These are phyloP conservation scores for Spatula clypeata DNA, from an alignment of 2,797 vertebrate species.

Conservation along the genomic window DNA sequence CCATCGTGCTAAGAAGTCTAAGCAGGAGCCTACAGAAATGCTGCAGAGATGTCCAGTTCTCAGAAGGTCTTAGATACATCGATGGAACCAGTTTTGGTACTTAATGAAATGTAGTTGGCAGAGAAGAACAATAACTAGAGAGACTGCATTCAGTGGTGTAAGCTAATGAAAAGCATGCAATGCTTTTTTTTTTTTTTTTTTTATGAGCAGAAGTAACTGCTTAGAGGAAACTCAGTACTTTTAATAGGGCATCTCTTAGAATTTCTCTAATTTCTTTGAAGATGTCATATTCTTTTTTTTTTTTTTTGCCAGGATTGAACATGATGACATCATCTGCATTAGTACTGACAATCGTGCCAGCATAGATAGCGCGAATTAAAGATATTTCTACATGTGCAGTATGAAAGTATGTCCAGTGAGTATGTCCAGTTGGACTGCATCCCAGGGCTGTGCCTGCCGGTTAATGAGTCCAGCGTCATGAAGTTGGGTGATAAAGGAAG, in stretches of 20 bases:
- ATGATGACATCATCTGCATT: not conserved
- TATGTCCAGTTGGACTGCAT: not conserved
- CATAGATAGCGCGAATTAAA: not conserved
- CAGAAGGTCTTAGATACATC: not conserved
- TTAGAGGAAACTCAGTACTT: not conserved
- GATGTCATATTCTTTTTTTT: not conserved
- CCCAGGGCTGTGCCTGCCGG: not conserved
- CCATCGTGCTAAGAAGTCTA: not conserved
- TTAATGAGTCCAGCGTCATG: not conserved
- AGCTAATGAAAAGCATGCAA: not conserved
- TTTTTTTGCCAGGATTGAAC: constrained; percentile 19
- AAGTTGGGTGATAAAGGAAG: not conserved
- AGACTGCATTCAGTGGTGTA: not conserved
- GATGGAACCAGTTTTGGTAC: not conserved
- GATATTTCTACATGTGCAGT: not conserved
- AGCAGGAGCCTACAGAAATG: not conserved
- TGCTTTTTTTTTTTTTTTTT: not conserved
- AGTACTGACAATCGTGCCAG: not conserved
- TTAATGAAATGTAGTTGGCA: not conserved
- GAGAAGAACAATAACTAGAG: not conserved
- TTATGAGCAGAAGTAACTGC: not conserved
- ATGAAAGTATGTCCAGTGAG: not conserved
- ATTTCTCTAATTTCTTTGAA: not conserved
- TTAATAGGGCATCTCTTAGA: not conserved
- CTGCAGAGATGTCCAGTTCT: not conserved